These are phyloP conservation scores for Condylura cristata DNA, from an alignment of 2,113 vertebrate species.

Conservation along the genomic window DNA sequence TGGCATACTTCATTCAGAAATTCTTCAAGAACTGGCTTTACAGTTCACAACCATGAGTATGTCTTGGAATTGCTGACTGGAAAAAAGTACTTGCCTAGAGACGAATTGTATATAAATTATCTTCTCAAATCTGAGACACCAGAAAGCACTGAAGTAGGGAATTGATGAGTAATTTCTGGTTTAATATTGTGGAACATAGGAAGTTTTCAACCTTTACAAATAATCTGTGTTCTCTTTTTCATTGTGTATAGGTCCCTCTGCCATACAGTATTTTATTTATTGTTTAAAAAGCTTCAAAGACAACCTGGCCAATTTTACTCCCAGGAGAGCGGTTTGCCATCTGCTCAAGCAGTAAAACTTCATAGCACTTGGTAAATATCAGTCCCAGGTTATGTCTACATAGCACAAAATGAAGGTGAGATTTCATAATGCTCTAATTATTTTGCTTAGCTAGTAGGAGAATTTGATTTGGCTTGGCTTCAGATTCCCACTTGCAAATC, in stretches of 20 bases:
- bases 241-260: not conserved
- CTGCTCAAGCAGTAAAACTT: constrained; percentile 78
- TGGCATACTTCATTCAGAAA: not conserved
- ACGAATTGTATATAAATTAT: not conserved
- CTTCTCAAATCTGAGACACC: not conserved
- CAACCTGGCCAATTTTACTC: constrained; percentile 64
- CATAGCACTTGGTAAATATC: constrained; percentile 73
- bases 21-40: not conserved
- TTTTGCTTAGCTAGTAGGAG: not conserved
- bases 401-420: not conserved
- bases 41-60: not conserved
- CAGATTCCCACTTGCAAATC: not conserved
- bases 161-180: not conserved
- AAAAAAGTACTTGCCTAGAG: not conserved
- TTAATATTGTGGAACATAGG: not conserved
- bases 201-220: constrained; percentile 39
- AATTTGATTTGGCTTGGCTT: not conserved
- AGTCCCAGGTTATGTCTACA: constrained; percentile 6
- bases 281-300: constrained; percentile 75
- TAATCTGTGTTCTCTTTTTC: not conserved
- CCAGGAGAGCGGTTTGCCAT: constrained; percentile 73
- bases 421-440: not conserved
- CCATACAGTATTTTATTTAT: constrained; percentile 72
- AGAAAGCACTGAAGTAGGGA: not conserved
- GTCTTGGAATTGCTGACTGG: not conserved